Evolutionary conservation across 2,113 vertebrate species (phyloP).

Genomic region (Aptenodytes patagonicus): DNA sequence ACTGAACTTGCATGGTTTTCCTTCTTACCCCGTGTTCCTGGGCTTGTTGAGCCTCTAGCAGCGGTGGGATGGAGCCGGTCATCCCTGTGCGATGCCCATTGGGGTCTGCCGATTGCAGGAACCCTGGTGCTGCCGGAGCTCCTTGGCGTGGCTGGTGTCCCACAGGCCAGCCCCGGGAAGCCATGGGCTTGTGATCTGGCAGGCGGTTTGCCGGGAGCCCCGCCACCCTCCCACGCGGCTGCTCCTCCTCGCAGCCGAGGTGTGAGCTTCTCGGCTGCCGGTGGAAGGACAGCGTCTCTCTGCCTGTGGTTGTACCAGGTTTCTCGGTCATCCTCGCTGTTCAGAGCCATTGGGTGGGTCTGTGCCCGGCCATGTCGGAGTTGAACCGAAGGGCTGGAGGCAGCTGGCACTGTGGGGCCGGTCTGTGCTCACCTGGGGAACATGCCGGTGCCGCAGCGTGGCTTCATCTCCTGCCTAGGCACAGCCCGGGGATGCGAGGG

Average conservation of each 20-base stretch:
- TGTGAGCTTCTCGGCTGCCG: not conserved
- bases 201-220: not conserved
- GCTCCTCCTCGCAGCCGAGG: not conserved
- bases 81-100: accelerated
- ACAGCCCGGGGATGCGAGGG: not conserved
- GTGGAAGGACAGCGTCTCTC: not conserved
- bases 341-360: not conserved
- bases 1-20: not conserved
- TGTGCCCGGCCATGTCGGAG: not conserved
- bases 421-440: too few species aligned
- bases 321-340: not conserved
- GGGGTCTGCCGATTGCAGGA: not conserved
- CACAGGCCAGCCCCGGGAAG: not conserved
- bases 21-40: not conserved
- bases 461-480: not conserved
- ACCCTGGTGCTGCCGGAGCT: not conserved
- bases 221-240: not conserved
- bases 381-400: not conserved
- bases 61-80: not conserved
- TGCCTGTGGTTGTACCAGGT: not conserved
- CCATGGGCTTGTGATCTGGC: not conserved
- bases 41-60: not conserved
- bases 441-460: accelerated
- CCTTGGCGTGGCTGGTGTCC: too few species aligned
- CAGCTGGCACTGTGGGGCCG: not conserved